Percentiles rank a stretch among this genome's conserved stretches.
phyloP scores from a whole-genome alignment of 35 echinoderm and acorn worm species.

The Apostichopus parvimensis region DNA sequence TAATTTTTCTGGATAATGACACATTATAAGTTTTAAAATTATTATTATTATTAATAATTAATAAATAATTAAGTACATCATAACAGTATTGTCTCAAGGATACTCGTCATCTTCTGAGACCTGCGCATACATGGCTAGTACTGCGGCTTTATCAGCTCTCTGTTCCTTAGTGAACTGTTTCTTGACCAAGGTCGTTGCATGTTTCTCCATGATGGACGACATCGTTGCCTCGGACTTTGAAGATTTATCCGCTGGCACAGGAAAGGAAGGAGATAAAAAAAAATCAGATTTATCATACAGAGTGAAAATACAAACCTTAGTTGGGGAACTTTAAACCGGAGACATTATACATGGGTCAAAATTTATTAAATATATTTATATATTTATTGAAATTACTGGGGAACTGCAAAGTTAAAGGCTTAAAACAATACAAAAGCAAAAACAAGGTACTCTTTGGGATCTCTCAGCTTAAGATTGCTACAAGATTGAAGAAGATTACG shows the following conservation, averaged over 20 bases:
- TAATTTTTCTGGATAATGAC: no score
- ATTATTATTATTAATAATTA: no score
- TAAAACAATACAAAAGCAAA: no score
- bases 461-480: no score
- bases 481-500: no score
- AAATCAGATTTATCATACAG: background rate
- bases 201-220: constrained; percentile 79
- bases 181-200: constrained; percentile 65
- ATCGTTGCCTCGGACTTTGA: constrained; percentile 41
- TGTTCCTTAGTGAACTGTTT: constrained; percentile 43
- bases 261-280: background rate
- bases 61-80: no score
- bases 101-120: constrained; percentile 79
- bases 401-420: no score
- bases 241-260: no score
- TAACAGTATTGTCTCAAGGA: constrained; percentile 35
- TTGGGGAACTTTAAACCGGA: background rate
- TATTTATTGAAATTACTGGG: no score
- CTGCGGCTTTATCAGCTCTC: constrained; percentile 51
- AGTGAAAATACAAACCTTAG: background rate
- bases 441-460: no score
- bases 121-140: constrained; percentile 65
- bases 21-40: no score
- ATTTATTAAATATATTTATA: background rate
- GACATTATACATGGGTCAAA: background rate